Evolutionary conservation across 2,888 invertebrate species (phyloP).

Genomic region (Cryptosula pallasiana): DNA sequence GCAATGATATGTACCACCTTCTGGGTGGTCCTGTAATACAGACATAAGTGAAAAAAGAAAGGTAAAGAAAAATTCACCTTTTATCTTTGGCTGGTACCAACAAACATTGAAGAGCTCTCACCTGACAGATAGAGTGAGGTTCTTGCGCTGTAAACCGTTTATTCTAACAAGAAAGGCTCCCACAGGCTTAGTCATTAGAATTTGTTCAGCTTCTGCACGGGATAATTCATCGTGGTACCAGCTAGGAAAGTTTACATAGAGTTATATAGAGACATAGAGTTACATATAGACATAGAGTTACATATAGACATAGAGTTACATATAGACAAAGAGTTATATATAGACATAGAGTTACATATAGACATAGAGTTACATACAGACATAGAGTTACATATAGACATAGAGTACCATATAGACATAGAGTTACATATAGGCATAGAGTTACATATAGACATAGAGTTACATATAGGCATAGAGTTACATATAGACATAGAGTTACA

Average conservation of each 20-base stretch:
- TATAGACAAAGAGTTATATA: background rate
- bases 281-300: too few species aligned
- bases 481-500: too few species aligned
- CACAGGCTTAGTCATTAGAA: background rate
- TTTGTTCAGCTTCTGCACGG: background rate
- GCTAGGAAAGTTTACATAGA: background rate
- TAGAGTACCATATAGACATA: too few species aligned
- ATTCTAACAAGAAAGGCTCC: conserved; percentile 3
- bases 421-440: background rate
- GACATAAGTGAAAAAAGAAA: background rate
- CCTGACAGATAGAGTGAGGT: conserved; percentile 21
- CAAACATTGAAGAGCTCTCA: too few species aligned
- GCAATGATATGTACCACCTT: background rate
- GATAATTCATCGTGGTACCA: conserved; percentile 9
- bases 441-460: background rate
- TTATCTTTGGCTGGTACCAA: too few species aligned
- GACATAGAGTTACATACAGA: background rate
- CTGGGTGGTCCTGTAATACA: background rate
- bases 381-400: background rate
- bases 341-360: too few species aligned
- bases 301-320: background rate
- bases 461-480: background rate
- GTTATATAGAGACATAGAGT: background rate
- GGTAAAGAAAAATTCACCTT: background rate
- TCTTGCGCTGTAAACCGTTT: conserved; percentile 2